These are phyloP conservation scores for Callyntrura sp. DNA, from an alignment of 2,888 invertebrate genomes.

Conservation along the genomic window DNA sequence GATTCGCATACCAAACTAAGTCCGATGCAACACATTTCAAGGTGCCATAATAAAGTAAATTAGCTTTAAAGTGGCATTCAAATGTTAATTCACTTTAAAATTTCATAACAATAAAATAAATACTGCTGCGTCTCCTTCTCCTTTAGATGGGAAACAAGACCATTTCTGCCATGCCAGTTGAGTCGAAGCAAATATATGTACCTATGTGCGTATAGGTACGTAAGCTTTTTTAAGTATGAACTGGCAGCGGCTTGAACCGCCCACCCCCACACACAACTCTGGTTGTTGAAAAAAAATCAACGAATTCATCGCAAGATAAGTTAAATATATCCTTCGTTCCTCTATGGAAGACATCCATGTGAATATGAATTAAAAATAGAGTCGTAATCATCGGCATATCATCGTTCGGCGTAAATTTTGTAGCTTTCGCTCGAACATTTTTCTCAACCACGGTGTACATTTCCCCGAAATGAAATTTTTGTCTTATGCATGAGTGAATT, in stretches of 20 bases:
- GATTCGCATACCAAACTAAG: conserved; percentile 33
- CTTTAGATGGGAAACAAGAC: conserved; percentile 27
- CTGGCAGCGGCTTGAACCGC: neutral
- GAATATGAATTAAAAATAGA: conserved; percentile 55
- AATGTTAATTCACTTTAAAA: conserved; percentile 33
- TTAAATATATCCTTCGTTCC: neutral
- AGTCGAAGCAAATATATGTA: neutral
- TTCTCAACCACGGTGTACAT: conserved; percentile 14
- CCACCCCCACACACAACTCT: conserved; percentile 10
- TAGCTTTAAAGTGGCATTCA: neutral
- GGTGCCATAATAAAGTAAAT: conserved; percentile 27
- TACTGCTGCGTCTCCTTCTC: conserved; percentile 6
- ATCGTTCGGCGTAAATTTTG: conserved; percentile 18
- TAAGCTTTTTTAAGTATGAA: too few relatives aligned
- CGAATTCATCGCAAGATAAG: neutral
- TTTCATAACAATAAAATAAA: conserved; percentile 29
- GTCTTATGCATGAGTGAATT: conserved; percentile 50
- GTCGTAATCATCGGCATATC: conserved; percentile 32
- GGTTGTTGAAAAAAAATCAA: neutral
- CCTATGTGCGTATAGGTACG: neutral
- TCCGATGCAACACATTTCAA: neutral
- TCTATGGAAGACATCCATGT: neutral
- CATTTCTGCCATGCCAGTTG: conserved; percentile 2
- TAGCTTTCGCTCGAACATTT: conserved; percentile 23
- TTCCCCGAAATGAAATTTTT: conserved; percentile 9